Conservation (phyloP, 2,797 vertebrate species). For the Sebastes baramenuke region DNA sequence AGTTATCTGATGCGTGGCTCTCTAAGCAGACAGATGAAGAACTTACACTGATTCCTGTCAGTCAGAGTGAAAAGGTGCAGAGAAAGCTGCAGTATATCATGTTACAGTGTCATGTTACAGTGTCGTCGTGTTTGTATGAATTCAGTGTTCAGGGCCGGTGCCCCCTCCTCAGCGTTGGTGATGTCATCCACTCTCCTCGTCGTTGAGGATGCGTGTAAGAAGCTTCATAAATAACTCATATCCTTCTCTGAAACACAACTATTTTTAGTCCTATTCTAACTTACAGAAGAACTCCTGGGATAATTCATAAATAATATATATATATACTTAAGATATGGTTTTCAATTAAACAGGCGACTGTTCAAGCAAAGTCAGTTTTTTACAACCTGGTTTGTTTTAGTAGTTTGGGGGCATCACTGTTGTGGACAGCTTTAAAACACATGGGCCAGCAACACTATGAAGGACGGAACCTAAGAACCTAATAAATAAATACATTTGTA, state of each 20-base stretch:
- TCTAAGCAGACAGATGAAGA: conserved; percentile 29
- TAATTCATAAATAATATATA: background rate
- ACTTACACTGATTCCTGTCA: conserved; percentile 10
- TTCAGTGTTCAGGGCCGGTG: background rate
- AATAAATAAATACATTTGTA: too few species aligned
- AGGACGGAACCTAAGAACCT: too few species aligned
- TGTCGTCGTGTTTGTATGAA: conserved; percentile 6
- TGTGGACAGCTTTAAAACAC: too few species aligned
- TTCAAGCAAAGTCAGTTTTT: background rate
- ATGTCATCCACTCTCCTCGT: too few species aligned
- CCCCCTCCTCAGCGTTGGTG: too few species aligned
- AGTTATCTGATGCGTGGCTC: background rate
- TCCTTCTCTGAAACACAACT: conserved; percentile 1
- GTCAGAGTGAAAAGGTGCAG: background rate
- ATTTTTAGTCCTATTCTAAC: conserved; percentile 28
- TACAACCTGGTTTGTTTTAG: too few species aligned
- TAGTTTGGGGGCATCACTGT: background rate
- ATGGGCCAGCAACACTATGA: background rate
- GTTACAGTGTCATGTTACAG: background rate
- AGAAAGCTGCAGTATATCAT: background rate
- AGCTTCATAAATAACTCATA: conserved; percentile 41
- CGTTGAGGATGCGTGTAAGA: too few species aligned
- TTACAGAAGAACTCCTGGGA: background rate
- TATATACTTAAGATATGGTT: background rate
- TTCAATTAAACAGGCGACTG: background rate